Percentiles rank a stretch among this genome's conserved stretches.
Conservation (phyloP, 2,797 vertebrate species). For the Tarsius wallacei region DNA sequence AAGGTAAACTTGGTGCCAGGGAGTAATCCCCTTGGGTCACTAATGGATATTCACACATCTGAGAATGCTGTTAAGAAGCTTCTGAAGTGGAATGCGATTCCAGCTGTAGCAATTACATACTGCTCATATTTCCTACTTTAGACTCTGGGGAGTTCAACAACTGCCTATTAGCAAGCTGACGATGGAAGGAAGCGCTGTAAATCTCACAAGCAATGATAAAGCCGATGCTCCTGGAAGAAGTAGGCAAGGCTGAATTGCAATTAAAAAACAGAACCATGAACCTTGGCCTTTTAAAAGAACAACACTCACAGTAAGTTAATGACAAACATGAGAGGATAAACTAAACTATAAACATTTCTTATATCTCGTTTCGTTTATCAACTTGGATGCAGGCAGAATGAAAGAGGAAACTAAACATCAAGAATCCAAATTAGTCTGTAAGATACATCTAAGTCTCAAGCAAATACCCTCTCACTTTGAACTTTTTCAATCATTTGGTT, state of each 20-base stretch:
- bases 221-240: slow-evolving; percentile 88
- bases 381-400: slow-evolving; percentile 72
- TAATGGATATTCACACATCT: slow-evolving; percentile 91
- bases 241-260: slow-evolving; percentile 78
- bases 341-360: slow-evolving; percentile 78
- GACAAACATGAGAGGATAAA: slow-evolving; percentile 82
- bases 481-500: slow-evolving; percentile 54
- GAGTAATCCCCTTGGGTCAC: slow-evolving; percentile 87
- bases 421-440: slow-evolving; percentile 81
- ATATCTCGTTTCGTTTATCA: slow-evolving; percentile 72
- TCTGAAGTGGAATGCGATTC: slow-evolving; percentile 88
- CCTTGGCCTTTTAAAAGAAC: slow-evolving; percentile 85
- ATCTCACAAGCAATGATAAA: slow-evolving; percentile 89
- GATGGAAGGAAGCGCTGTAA: slow-evolving; percentile 89
- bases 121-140: slow-evolving; percentile 87
- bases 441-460: slow-evolving; percentile 72
- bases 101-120: slow-evolving; percentile 89
- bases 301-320: slow-evolving; percentile 81
- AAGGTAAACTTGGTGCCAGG: slow-evolving; percentile 85
- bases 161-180: slow-evolving; percentile 90
- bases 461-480: slow-evolving; percentile 48
- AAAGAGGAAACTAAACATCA: slow-evolving; percentile 75
- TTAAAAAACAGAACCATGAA: slow-evolving; percentile 86
- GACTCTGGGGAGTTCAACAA: slow-evolving; percentile 88
- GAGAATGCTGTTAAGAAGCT: slow-evolving; percentile 90